phyloP scores from a whole-genome alignment of 2,888 invertebrate genomes.

The Pheosia gnoma region DNA sequence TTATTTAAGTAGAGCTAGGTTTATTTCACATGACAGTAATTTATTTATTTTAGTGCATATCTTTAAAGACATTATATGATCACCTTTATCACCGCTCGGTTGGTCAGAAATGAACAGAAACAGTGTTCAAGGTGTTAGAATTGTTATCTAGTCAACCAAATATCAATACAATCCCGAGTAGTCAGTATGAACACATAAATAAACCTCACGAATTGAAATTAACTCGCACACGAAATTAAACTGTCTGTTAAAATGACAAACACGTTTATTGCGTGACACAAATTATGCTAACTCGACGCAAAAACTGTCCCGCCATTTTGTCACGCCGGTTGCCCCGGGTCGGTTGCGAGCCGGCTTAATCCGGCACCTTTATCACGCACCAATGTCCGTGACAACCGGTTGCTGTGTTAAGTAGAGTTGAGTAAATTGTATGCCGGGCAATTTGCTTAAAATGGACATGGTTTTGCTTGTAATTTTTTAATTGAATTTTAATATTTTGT shows the following conservation, averaged over 20 bases:
- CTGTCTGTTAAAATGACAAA: conserved; percentile 38
- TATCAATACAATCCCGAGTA: too few species aligned
- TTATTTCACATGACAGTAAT: too few species aligned
- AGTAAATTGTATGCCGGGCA: not conserved
- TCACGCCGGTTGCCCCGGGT: conserved; percentile 1
- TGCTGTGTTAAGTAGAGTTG: conserved; percentile 2
- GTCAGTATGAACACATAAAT: not conserved
- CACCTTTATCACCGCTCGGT: too few species aligned
- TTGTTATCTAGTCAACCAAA: too few species aligned
- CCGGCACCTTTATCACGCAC: conserved; percentile 20
- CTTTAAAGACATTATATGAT: too few species aligned
- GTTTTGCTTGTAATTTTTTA: not conserved
- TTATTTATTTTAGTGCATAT: too few species aligned
- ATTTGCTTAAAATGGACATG: not conserved
- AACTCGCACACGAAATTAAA: conserved; percentile 32
- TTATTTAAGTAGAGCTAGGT: not conserved
- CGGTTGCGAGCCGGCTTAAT: conserved; percentile 13
- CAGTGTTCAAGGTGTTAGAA: too few species aligned
- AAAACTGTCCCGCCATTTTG: conserved; percentile 31
- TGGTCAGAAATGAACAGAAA: too few species aligned
- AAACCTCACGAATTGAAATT: conserved; percentile 5
- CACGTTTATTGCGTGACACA: conserved; percentile 36
- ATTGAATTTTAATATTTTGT: too few species aligned
- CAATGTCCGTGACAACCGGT: conserved; percentile 11
- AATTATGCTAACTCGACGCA: conserved; percentile 49